A percentile compares a stretch with the other conserved stretches of the same genome.
These are phyloP conservation scores for Acleris laterana DNA, from an alignment of 2,888 invertebrate genomes.

Conservation along the genomic window DNA sequence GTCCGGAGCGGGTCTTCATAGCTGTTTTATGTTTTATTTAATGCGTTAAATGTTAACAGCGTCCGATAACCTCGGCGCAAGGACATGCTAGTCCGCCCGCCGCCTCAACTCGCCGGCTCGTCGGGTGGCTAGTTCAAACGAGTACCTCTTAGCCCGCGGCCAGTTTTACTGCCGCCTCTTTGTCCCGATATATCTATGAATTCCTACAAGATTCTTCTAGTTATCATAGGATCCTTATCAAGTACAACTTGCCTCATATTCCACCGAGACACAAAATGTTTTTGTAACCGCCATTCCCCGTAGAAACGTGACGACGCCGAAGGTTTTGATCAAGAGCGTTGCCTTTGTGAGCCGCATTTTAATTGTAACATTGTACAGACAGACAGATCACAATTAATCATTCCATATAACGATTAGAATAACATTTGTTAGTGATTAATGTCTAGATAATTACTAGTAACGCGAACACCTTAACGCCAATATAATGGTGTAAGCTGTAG, in stretches of 20 bases:
- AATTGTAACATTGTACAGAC: conserved; percentile 49
- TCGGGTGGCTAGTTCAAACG: conserved; percentile 55
- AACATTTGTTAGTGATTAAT: conserved; percentile 67
- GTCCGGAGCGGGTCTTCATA: conserved; percentile 76
- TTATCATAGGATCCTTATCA: background rate
- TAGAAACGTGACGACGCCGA: conserved; percentile 41
- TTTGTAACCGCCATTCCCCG: conserved; percentile 20
- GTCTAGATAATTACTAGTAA: conserved; percentile 61
- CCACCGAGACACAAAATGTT: conserved; percentile 4
- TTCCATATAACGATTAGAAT: conserved; percentile 53
- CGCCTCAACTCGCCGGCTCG: conserved; percentile 39
- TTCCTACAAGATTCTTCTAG: background rate
- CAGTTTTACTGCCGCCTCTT: conserved; percentile 57
- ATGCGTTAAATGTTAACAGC: conserved; percentile 80
- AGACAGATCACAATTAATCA: conserved; percentile 65
- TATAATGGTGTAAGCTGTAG: conserved; percentile 52
- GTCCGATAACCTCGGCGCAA: conserved; percentile 81
- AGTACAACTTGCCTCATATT: background rate
- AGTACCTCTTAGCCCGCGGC: conserved; percentile 49
- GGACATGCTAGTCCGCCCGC: conserved; percentile 70
- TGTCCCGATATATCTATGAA: conserved; percentile 34
- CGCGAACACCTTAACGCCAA: conserved; percentile 43
- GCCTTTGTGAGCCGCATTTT: conserved; percentile 42
- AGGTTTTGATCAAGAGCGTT: conserved; percentile 46
- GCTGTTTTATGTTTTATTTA: conserved; percentile 74